Conservation (phyloP, 2,113 vertebrate genomes). For the Amphiprion ocellaris region DNA sequence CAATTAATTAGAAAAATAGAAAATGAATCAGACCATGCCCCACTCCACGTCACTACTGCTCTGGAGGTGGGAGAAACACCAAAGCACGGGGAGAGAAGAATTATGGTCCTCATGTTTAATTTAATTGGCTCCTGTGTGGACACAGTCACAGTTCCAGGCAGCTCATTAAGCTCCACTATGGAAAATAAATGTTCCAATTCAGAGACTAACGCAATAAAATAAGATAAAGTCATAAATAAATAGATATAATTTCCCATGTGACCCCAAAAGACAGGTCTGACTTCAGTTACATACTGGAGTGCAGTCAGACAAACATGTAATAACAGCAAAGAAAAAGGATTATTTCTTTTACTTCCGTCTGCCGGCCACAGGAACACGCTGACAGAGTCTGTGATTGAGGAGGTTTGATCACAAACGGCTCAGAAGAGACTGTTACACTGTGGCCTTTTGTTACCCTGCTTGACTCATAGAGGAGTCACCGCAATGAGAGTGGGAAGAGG, state of each 20-base stretch:
- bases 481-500: constrained; percentile 27
- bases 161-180: constrained; percentile 66
- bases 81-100: constrained; percentile 36
- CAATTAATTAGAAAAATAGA: constrained; percentile 60
- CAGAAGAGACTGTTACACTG: constrained; percentile 16
- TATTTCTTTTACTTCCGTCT: constrained; percentile 26
- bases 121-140: constrained; percentile 77
- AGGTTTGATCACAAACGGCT: constrained; percentile 36
- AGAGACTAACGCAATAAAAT: constrained; percentile 68
- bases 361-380: neutral
- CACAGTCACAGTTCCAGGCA: constrained; percentile 59
- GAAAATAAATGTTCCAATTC: constrained; percentile 72
- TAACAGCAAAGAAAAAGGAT: constrained; percentile 29
- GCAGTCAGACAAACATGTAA: constrained; percentile 41
- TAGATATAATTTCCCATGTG: constrained; percentile 64
- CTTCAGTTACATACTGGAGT: constrained; percentile 3
- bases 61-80: constrained; percentile 35
- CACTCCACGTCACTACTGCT: constrained; percentile 19
- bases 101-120: constrained; percentile 57
- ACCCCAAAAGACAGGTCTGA: constrained; percentile 37
- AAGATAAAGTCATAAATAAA: constrained; percentile 65
- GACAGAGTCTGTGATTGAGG: constrained; percentile 35
- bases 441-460: constrained; percentile 23
- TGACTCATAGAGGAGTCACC: constrained; percentile 47
- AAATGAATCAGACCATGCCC: constrained; percentile 50